phyloP scores from a whole-genome alignment of 2,888 invertebrate genomes.

The Diaphora mendica region DNA sequence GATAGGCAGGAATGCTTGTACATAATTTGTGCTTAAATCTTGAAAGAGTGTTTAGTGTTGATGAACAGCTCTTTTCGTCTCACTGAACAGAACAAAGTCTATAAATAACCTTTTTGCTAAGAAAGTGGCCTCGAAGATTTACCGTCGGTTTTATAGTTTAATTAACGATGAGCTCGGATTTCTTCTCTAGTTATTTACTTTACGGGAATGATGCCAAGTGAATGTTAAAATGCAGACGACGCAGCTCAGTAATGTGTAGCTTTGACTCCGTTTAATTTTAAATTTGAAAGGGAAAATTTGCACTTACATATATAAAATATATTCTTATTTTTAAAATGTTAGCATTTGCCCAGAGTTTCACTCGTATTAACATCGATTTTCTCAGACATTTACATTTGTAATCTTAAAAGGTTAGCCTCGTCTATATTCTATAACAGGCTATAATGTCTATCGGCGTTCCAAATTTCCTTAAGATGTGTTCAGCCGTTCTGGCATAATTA shows the following conservation, averaged over 20 bases:
- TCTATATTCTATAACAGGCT: too few species aligned
- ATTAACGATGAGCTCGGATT: constrained; percentile 29
- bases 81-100: constrained; percentile 33
- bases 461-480: too few species aligned
- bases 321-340: too few species aligned
- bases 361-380: too few species aligned
- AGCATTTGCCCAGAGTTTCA: too few species aligned
- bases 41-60: constrained; percentile 66
- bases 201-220: not conserved
- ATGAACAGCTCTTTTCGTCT: constrained; percentile 65
- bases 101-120: constrained; percentile 32
- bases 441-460: too few species aligned
- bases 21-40: constrained; percentile 77
- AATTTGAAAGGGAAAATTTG: not conserved
- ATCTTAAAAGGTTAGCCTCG: too few species aligned
- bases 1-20: constrained; percentile 57
- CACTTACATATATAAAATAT: not conserved
- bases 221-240: constrained; percentile 3
- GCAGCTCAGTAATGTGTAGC: not conserved
- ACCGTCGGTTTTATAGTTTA: constrained; percentile 24
- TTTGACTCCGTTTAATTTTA: not conserved
- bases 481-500: too few species aligned
- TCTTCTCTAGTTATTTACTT: constrained; percentile 1
- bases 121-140: constrained; percentile 17
- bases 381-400: too few species aligned